Evolutionary conservation across 2,113 vertebrate genomes (phyloP), one percentile per base, ranked within the genome.

Genomic region (Vireo altiloquus): DNA sequence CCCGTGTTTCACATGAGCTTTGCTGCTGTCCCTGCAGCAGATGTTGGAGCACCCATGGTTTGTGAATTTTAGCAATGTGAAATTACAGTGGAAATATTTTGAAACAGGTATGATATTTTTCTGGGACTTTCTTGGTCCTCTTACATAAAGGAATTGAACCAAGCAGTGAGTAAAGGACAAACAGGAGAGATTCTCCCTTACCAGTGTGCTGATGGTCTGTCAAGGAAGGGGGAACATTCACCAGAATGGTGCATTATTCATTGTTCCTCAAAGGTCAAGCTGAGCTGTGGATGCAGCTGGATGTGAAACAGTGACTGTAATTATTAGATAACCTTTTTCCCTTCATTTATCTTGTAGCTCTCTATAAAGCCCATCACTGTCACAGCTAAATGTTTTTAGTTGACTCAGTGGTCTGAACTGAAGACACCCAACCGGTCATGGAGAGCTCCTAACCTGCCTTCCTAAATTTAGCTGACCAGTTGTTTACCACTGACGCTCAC

Each of bases 251-350:
- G 76, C 86, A 44, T 95, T 92, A 90, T 71, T 96, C 71, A 53
- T 87, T 87, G 42, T 76, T 95, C 81, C 61, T 72, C 72, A 87
- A 91, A 95, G 92, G 89, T 89, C 61, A 92, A 2, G 31, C 64
- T 81, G 79, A 88, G 82, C 82, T 7, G 6, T 20, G 50, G 64
- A 46, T 83, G 86, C 83, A 87, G 86, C 87, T 92, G 95, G 64
- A 50, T 84, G 72, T 75, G 74, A 61, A 78, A 44, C 60, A 89
- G 72, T 31, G 72, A 31, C 83, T 81, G 64, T 89, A 89, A 92
- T 95, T 95, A 76, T 56, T 44, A 40, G 87, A 65, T 87, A 94
- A 89, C 77, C 87, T 95, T 95, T 92, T 85, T 7, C 80, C 77
- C 63, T 92, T 81, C 61, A 65, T 95, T 95, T 95, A 54, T 94